These are phyloP conservation scores for Harmothoe impar DNA, from an alignment of 2,888 invertebrate genomes.

Conservation along the genomic window DNA sequence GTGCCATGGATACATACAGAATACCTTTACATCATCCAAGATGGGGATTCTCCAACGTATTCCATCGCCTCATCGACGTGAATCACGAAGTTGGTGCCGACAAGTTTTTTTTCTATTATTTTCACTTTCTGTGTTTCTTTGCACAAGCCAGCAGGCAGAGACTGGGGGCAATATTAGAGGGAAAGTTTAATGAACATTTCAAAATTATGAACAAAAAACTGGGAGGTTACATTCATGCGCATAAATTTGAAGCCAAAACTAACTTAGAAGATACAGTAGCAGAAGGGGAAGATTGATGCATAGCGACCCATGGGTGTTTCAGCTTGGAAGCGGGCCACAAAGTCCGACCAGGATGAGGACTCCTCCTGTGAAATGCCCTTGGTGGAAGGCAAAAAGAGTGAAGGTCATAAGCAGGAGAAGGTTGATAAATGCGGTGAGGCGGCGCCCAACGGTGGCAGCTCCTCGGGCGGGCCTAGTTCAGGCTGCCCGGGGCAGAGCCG, in stretches of 20 bases:
- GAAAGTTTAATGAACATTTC: too few species aligned
- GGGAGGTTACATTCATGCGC: too few species aligned
- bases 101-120: too few species aligned
- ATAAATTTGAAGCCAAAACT: too few species aligned
- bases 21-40: not conserved
- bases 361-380: slow-evolving; percentile 76
- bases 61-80: too few species aligned
- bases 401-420: slow-evolving; percentile 46
- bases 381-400: slow-evolving; percentile 30
- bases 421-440: not conserved
- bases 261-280: too few species aligned
- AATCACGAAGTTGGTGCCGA: too few species aligned
- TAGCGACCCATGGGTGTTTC: slow-evolving; percentile 42
- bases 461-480: slow-evolving; percentile 24
- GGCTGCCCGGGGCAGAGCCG: slow-evolving; percentile 82
- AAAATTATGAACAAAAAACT: too few species aligned
- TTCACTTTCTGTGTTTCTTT: too few species aligned
- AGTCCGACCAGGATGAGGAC: slow-evolving; percentile 83
- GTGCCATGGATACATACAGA: not conserved
- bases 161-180: too few species aligned
- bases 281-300: not conserved
- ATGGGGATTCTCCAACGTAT: too few species aligned
- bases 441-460: not conserved
- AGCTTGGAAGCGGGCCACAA: slow-evolving; percentile 80
- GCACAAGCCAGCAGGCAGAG: too few species aligned